Evolutionary conservation across 2,888 invertebrate genomes (phyloP), one percentile per base, ranked within the genome.

Genomic region (Phyto melanocephala): DNA sequence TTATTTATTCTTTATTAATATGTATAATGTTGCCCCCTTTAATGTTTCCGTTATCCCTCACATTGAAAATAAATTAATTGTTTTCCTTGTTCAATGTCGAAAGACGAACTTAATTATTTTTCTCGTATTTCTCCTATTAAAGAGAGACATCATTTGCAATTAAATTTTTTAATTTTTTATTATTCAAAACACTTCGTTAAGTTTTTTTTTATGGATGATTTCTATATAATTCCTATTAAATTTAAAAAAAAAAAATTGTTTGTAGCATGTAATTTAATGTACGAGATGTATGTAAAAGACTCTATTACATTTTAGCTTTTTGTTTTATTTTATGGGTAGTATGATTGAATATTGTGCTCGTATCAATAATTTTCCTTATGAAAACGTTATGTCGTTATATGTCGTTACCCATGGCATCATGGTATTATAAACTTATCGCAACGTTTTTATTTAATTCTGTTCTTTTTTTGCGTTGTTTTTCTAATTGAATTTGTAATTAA

Each of bases 401-500:
- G 6, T 5, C 45, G 24, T 35, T 77, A 70, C 60, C 52, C 40
- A 40, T 50, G 58, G 47, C 24, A 33, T 20, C 17, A 20, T 28
- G 28, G 11, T 15, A 58, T 58, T 40, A 50, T 24, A 20, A 28
- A 52, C 67, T 50, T 42, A 52, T 28, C 60, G 37, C 24, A 17
- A 52, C 5, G 22, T 62, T 60, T 68, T 42, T 6, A 24, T 77
- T 62, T n/a, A n/a, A n/a, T n/a, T n/a, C n/a, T n/a, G n/a, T n/a
- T n/a, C n/a, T 10, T 42, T 17, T 20, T 40, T 42, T 52, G 47
- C 17, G 13, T 70, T 70, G 22, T 22, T 45, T 70, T 79, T 58
- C 65, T 67, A 79, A 79, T 79, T 79, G 67, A 72, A 79, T 72
- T 79, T 72, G 58, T 60, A 67, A 72, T 79, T 79, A 79, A 79